phyloP scores from a whole-genome alignment of 1,140 invertebrate genomes.

The Diachasma alloeum region DNA sequence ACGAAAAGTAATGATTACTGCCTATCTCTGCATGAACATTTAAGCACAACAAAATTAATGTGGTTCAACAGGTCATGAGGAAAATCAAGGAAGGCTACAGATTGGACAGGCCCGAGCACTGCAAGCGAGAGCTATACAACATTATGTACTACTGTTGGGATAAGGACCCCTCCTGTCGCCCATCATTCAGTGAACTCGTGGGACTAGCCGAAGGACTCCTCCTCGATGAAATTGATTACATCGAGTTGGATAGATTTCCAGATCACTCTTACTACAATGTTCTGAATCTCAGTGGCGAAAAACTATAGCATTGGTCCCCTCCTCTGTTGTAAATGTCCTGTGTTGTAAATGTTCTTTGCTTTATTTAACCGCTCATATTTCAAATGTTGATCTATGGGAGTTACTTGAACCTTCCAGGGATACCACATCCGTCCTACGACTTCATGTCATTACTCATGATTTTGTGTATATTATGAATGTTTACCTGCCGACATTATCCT shows the following conservation, averaged over 20 bases:
- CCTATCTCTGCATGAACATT: too few species aligned
- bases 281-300: conserved; percentile 84
- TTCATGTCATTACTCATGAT: too few species aligned
- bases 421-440: background rate
- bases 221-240: conserved; percentile 90
- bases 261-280: conserved; percentile 96
- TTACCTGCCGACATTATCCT: too few species aligned
- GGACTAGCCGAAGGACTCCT: conserved; percentile 81
- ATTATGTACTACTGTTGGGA: conserved; percentile 96
- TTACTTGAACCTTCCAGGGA: background rate
- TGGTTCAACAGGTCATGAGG: conserved; percentile 68
- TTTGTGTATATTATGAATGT: too few species aligned
- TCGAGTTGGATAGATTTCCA: conserved; percentile 90
- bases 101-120: conserved; percentile 89
- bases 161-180: conserved; percentile 78
- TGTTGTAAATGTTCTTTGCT: background rate
- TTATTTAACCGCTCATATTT: background rate
- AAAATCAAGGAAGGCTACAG: conserved; percentile 78
- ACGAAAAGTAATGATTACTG: background rate
- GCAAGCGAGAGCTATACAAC: conserved; percentile 87
- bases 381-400: background rate
- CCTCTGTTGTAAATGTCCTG: background rate
- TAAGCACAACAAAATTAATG: background rate
- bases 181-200: conserved; percentile 82
- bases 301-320: conserved; percentile 65